A percentile compares a stretch with the other conserved stretches of the same genome.
Evolutionary conservation across 2,113 vertebrate species (phyloP).

Genomic region (Circaetus cinerascens): DNA sequence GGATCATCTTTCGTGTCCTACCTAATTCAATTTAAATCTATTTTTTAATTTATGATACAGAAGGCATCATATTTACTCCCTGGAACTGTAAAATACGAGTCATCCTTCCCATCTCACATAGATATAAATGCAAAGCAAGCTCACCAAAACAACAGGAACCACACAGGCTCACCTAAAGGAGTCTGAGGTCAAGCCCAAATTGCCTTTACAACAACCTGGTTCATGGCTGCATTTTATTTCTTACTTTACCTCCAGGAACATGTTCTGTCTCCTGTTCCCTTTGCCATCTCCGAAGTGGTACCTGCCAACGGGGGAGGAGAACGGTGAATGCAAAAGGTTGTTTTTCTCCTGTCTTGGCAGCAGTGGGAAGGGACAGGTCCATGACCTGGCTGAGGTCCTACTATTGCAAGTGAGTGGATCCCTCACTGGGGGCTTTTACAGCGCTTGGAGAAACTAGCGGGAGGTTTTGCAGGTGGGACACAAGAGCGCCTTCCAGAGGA

Average conservation of each 20-base stretch:
- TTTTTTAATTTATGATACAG: background rate
- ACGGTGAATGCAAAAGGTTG: background rate
- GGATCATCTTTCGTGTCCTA: background rate
- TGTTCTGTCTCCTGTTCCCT: constrained; percentile 76
- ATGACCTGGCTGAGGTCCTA: constrained; percentile 74
- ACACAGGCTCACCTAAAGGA: background rate
- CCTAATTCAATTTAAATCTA: background rate
- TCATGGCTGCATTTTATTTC: background rate
- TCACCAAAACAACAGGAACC: background rate
- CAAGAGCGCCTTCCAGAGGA: background rate
- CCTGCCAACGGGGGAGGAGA: background rate
- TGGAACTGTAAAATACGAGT: background rate
- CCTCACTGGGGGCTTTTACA: constrained; percentile 44
- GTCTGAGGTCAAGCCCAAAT: background rate
- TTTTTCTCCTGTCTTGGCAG: background rate
- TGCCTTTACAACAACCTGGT: background rate
- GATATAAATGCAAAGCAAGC: background rate
- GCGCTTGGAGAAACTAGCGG: background rate
- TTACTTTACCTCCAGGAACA: constrained; percentile 80
- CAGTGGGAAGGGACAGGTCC: background rate
- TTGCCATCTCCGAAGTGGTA: constrained; percentile 78
- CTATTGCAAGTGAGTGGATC: constrained; percentile 73
- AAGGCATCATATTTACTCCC: background rate
- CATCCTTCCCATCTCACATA: background rate
- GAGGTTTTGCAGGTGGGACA: background rate